Percentiles rank a stretch among this genome's conserved stretches.
Evolutionary conservation across 2,113 vertebrate species (phyloP).

Genomic region (Pseudorhombus dupliciocellatus): DNA sequence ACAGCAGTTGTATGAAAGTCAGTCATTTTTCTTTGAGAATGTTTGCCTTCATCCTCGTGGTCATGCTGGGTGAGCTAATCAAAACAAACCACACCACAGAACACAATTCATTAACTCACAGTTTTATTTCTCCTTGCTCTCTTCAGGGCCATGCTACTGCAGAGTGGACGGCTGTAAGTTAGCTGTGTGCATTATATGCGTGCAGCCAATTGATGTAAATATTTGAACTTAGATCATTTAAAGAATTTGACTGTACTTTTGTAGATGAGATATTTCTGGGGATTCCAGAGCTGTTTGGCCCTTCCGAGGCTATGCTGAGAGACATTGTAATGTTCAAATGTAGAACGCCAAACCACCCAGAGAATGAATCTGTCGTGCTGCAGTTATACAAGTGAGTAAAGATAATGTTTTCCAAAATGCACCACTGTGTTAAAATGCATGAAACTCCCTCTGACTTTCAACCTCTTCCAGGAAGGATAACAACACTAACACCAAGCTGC

Average conservation of each 20-base stretch:
- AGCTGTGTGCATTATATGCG: background rate
- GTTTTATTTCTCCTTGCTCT: background rate
- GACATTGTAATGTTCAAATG: background rate
- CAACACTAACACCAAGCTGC: rapidly evolving
- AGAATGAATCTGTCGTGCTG: slow-evolving; percentile 40
- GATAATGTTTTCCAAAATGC: background rate
- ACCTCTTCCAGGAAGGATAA: slow-evolving; percentile 38
- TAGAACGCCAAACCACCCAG: background rate
- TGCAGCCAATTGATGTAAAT: background rate
- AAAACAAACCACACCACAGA: background rate
- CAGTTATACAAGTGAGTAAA: slow-evolving; percentile 61
- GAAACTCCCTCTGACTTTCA: background rate
- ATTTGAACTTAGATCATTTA: background rate
- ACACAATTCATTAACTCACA: background rate
- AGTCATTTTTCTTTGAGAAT: slow-evolving; percentile 30
- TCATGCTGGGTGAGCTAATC: slow-evolving; percentile 64
- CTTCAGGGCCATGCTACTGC: slow-evolving; percentile 52
- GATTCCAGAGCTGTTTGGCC: slow-evolving; percentile 37
- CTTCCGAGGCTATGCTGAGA: background rate
- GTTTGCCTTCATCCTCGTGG: slow-evolving; percentile 41
- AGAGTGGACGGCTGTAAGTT: slow-evolving; percentile 59
- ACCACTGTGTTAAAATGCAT: background rate
- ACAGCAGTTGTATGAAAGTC: background rate
- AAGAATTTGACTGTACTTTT: background rate
- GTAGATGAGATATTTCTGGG: slow-evolving; percentile 52